Percentiles rank a stretch among this genome's conserved stretches.
phyloP scores from a whole-genome alignment of 2,113 vertebrate genomes.

The Festucalex cinctus region DNA sequence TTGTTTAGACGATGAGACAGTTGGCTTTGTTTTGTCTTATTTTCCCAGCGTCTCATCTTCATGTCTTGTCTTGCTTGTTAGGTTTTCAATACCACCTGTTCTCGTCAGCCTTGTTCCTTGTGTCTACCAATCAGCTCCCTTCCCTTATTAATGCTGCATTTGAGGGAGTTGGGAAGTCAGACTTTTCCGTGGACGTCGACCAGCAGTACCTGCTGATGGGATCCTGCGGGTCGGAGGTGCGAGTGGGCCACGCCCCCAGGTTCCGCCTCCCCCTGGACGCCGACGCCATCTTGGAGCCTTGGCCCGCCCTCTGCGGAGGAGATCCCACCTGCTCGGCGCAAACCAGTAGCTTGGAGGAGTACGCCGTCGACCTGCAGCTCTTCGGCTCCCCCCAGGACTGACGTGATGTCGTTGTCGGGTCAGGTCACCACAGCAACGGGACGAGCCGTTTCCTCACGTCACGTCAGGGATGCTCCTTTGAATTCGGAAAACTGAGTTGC shows the following conservation, averaged over 20 bases:
- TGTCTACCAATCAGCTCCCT: too few relatives aligned
- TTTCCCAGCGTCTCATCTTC: too few relatives aligned
- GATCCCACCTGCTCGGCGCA: slow-evolving; percentile 6
- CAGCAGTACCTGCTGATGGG: slow-evolving; percentile 86
- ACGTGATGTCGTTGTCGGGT: not conserved
- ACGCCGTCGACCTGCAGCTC: slow-evolving; percentile 26
- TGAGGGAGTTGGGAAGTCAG: too few relatives aligned
- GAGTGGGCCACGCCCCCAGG: slow-evolving; percentile 55
- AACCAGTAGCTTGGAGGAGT: not conserved
- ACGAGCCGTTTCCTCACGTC: too few relatives aligned
- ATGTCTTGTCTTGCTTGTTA: too few relatives aligned
- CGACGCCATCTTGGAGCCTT: slow-evolving; percentile 80
- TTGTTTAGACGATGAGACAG: too few relatives aligned
- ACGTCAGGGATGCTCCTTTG: not conserved
- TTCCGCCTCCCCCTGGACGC: slow-evolving; percentile 88
- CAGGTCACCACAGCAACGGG: not conserved
- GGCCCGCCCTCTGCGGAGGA: slow-evolving; percentile 67
- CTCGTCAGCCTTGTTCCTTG: too few relatives aligned
- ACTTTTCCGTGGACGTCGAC: slow-evolving; percentile 58
- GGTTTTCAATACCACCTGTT: too few relatives aligned
- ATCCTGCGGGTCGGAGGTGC: slow-evolving; percentile 69
- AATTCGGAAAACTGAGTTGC: too few relatives aligned
- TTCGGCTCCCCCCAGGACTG: not conserved
- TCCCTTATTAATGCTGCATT: too few relatives aligned
- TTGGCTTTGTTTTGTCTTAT: too few relatives aligned